A percentile compares a stretch with the other conserved stretches of the same genome.
Evolutionary conservation across 2,113 vertebrate species (phyloP).

Genomic region (Leucoraja erinaceus): DNA sequence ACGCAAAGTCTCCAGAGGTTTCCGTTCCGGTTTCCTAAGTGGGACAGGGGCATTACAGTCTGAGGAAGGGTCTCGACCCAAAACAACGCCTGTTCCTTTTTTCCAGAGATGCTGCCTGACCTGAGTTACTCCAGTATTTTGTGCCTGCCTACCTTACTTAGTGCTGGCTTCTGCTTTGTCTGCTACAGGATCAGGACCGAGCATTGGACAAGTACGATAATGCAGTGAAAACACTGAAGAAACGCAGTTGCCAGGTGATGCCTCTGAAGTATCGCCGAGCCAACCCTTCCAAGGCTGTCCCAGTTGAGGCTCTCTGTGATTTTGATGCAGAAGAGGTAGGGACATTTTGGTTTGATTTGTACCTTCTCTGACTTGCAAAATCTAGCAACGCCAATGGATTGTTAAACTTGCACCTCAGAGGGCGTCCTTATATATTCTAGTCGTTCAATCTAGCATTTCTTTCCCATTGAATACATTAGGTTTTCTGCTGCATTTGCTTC

Average conservation of each 20-base stretch:
- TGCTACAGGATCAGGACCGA: constrained; percentile 79
- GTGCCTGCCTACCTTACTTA: too few species aligned
- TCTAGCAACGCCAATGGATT: neutral
- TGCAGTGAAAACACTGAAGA: constrained; percentile 70
- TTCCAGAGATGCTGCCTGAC: too few species aligned
- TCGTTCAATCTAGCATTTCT: neutral
- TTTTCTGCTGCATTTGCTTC: neutral
- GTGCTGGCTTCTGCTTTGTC: neutral
- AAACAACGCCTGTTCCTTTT: too few species aligned
- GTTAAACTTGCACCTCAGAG: neutral
- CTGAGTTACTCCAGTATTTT: too few species aligned
- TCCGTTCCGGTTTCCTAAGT: too few species aligned
- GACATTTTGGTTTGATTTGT: neutral
- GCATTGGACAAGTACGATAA: constrained; percentile 79
- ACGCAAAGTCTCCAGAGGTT: too few species aligned
- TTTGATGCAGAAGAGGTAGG: constrained; percentile 76
- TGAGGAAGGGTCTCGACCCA: too few species aligned
- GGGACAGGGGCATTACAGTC: too few species aligned
- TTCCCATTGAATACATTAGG: neutral
- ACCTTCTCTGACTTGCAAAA: neutral
- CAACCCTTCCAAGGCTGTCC: constrained; percentile 63
- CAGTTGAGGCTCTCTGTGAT: constrained; percentile 85
- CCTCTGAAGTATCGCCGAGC: constrained; percentile 76
- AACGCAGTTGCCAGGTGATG: constrained; percentile 72
- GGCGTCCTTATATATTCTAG: neutral